phyloP scores from a whole-genome alignment of 2,888 invertebrate genomes.

The Pterostichus madidus region DNA sequence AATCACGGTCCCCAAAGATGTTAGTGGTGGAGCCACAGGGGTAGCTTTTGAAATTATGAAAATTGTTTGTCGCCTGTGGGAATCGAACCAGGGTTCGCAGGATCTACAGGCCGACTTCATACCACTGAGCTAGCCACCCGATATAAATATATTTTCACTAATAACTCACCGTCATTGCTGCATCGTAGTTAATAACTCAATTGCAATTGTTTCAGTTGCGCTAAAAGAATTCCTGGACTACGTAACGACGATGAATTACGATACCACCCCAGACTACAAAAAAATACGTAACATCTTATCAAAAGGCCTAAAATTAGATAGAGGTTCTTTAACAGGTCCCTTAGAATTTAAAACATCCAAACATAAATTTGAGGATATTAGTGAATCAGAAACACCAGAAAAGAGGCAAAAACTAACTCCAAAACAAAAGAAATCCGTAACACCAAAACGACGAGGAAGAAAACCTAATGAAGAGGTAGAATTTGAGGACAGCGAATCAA shows the following conservation, averaged over 20 bases:
- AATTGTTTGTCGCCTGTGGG: no score
- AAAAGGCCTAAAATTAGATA: slow-evolving; percentile 82
- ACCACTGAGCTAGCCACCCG: no score
- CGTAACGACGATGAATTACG: slow-evolving; percentile 83
- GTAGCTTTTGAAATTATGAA: no score
- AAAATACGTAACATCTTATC: slow-evolving; percentile 84
- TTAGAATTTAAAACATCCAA: slow-evolving; percentile 79
- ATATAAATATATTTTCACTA: not conserved
- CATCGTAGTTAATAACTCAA: no score
- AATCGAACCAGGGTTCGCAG: no score
- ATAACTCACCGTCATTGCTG: no score
- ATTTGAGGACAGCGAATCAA: slow-evolving; percentile 6
- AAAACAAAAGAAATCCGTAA: slow-evolving; percentile 47
- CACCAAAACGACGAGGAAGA: slow-evolving; percentile 7
- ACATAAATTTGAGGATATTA: slow-evolving; percentile 68
- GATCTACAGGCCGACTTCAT: no score
- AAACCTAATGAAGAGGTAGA: not conserved
- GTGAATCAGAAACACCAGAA: slow-evolving; percentile 65
- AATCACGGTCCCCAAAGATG: no score
- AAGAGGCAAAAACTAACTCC: slow-evolving; percentile 68
- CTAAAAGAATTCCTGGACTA: slow-evolving; percentile 84
- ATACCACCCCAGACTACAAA: slow-evolving; percentile 86
- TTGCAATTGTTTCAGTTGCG: slow-evolving; percentile 76
- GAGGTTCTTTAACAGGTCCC: slow-evolving; percentile 80
- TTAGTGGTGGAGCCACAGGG: no score